Conservation (phyloP, 2,888 invertebrate genomes). For the Polylopha cassiicola region DNA sequence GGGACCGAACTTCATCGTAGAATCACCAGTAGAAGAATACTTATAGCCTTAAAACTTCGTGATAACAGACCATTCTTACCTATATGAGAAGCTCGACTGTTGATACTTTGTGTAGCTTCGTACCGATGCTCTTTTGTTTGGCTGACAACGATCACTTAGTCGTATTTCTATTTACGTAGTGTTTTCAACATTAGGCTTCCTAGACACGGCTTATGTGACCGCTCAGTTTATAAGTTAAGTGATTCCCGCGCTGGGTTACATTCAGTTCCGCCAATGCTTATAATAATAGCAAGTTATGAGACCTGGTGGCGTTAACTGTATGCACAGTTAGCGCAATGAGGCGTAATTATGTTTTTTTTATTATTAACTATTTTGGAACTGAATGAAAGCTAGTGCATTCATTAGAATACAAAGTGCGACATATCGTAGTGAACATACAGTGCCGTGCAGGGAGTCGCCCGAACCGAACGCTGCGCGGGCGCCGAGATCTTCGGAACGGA, state of each 20-base stretch:
- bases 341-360: no score
- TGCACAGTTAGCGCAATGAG: no score
- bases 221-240: slow-evolving; percentile 20
- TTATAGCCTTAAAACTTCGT: slow-evolving; percentile 5
- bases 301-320: no score
- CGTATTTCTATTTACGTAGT: slow-evolving; percentile 16
- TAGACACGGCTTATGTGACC: slow-evolving; percentile 20
- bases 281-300: no score
- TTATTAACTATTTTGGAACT: no score
- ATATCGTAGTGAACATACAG: slow-evolving; percentile 68
- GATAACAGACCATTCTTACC: no score
- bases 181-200: slow-evolving; percentile 10
- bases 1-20: slow-evolving; percentile 33
- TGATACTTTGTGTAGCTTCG: slow-evolving; percentile 1
- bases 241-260: no score
- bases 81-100: slow-evolving; percentile 2
- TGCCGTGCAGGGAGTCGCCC: slow-evolving; percentile 29
- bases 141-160: slow-evolving; percentile 18
- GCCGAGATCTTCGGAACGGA: slow-evolving; percentile 52
- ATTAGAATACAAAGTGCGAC: slow-evolving; percentile 55
- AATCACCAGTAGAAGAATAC: slow-evolving; percentile 31
- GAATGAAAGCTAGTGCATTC: no score
- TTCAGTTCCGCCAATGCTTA: no score
- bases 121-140: slow-evolving; percentile 13
- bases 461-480: slow-evolving; percentile 48